Percentiles rank a stretch among this genome's conserved stretches.
Conservation (phyloP, 2,888 invertebrate genomes). For the Ophioninae sp. region DNA sequence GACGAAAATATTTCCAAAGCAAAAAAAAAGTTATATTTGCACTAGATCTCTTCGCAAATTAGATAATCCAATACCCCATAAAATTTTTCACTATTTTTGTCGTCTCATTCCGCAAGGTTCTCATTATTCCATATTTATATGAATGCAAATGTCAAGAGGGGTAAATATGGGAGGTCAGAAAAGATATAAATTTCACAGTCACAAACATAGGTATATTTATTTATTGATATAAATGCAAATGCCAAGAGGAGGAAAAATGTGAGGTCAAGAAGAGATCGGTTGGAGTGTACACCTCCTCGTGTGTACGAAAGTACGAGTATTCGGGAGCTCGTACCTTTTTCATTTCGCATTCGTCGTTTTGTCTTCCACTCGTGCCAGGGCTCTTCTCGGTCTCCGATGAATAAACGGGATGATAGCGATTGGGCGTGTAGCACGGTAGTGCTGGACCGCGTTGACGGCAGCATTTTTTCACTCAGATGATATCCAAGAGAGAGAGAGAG, state of each 20-base stretch:
- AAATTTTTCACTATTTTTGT: neutral
- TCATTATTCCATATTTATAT: neutral
- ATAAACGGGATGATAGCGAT: constrained; percentile 57
- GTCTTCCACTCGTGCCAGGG: constrained; percentile 10
- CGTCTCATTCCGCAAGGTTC: neutral
- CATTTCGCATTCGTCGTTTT: constrained; percentile 17
- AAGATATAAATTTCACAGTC: neutral
- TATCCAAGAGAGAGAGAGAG: constrained; percentile 66
- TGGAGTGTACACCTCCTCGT: neutral
- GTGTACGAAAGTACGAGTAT: neutral
- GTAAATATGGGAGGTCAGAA: neutral
- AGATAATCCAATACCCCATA: neutral
- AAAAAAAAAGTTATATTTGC: too few relatives aligned
- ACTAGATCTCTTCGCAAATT: too few relatives aligned
- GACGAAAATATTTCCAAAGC: too few relatives aligned
- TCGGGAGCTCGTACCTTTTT: constrained; percentile 19
- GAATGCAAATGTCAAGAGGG: neutral
- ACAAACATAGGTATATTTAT: neutral
- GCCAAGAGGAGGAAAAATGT: constrained; percentile 14
- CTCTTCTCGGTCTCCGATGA: constrained; percentile 20
- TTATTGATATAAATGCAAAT: constrained; percentile 13
- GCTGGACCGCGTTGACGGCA: constrained; percentile 74
- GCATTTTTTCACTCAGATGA: constrained; percentile 77
- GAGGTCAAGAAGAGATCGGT: constrained; percentile 31
- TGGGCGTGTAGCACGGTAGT: constrained; percentile 76